Evolutionary conservation across 2,797 vertebrate species (phyloP).

Genomic region (Cossypha caffra): DNA sequence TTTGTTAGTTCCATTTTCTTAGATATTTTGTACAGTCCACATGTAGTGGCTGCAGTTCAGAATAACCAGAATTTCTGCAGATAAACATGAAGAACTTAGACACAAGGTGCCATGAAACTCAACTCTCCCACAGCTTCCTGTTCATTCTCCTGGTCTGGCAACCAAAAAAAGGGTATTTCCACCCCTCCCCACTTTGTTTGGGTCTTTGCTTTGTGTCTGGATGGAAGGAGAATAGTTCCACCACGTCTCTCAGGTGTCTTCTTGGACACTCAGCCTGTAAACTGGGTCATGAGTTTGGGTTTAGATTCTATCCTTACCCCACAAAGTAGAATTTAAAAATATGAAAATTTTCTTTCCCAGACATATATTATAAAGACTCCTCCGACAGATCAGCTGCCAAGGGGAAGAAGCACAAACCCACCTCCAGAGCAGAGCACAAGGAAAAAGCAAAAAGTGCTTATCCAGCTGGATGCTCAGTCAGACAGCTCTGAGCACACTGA

Average conservation of each 20-base stretch:
- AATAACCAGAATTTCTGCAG: not conserved
- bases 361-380: slow-evolving; percentile 88
- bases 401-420: slow-evolving; percentile 38
- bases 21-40: not conserved
- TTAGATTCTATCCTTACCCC: not conserved
- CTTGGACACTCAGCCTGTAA: not conserved
- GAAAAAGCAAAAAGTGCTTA: slow-evolving; percentile 78
- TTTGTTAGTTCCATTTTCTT: not conserved
- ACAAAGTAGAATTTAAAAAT: not conserved
- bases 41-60: not conserved
- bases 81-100: not conserved
- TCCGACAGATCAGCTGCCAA: slow-evolving; percentile 70
- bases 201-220: not conserved
- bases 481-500: slow-evolving; percentile 90
- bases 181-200: not conserved
- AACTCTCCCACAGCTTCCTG: not conserved
- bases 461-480: slow-evolving; percentile 86
- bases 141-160: not conserved
- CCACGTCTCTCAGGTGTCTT: not conserved
- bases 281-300: not conserved
- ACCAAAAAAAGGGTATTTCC: not conserved
- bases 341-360: slow-evolving; percentile 64
- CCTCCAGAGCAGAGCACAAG: slow-evolving; percentile 38
- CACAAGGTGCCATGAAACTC: not conserved
- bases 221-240: not conserved